These are phyloP conservation scores for Orchestes rusci DNA, from an alignment of 2,888 invertebrate genomes.

Conservation along the genomic window DNA sequence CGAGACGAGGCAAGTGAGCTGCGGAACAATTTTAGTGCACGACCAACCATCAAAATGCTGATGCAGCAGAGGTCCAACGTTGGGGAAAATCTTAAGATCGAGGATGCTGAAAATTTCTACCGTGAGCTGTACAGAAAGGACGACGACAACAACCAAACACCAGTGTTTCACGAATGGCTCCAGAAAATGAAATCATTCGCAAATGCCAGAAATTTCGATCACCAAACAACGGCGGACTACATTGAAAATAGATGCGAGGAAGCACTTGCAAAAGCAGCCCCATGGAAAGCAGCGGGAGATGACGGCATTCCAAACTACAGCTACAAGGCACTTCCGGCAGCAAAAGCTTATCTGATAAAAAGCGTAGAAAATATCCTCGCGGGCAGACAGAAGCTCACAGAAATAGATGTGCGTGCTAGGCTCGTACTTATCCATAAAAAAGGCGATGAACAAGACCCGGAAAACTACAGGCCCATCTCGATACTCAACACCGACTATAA, in stretches of 20 bases:
- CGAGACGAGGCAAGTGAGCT: background rate
- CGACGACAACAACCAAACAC: background rate
- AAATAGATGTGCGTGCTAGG: constrained; percentile 25
- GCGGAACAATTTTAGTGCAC: background rate
- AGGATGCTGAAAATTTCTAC: background rate
- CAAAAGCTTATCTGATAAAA: constrained; percentile 16
- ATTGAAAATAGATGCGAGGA: constrained; percentile 7
- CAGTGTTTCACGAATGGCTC: constrained; percentile 15
- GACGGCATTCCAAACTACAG: constrained; percentile 21
- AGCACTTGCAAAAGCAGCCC: constrained; percentile 3
- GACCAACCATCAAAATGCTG: no score
- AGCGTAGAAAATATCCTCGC: background rate
- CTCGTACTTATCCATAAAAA: no score
- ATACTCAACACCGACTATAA: no score
- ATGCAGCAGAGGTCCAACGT: no score
- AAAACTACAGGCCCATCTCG: no score
- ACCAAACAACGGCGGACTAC: constrained; percentile 10
- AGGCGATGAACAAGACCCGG: no score
- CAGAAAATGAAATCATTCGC: constrained; percentile 11
- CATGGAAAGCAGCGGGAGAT: constrained; percentile 22
- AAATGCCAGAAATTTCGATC: background rate
- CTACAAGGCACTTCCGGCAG: constrained; percentile 20
- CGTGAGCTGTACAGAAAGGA: background rate
- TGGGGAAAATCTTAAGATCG: background rate
- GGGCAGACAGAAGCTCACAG: background rate